Base-by-base conservation (phyloP, 2,888 invertebrate species). In the Pheosia gnoma region DNA sequence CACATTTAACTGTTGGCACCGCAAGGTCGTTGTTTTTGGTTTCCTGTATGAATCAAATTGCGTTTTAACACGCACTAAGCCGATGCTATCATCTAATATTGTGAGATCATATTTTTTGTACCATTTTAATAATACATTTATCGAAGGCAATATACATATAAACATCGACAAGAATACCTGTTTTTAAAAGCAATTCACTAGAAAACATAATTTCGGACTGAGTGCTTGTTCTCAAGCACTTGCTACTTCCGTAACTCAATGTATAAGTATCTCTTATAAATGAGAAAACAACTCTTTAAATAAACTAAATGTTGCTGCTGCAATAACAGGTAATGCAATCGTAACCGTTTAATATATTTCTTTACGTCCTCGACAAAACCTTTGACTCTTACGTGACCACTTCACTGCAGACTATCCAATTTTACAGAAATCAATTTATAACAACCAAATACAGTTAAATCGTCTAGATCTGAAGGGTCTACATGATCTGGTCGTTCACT, bases 11-110 rank as follows among this genome's bases (percentile, higher is more conserved):
- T 71, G 77, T 77, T 77, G 76, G 70, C 71, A 67, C 64, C 60
- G 74, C 85, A 87, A 88, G 86, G 87, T 74, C 78, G 63, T 65
- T 65, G 62, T 71, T 75, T 75, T 76, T 74, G 73, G 72, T 77
- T 83, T 82, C 79, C 77, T 82, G 75, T 67, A 71, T 76, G 70
- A 75, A 70, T 82, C 72, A 74, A 81, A 75, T 62, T 67, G 57
- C 59, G 43, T 65, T 69, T 68, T 61, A 69, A 64, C 70, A 74
- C 64, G 72, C 65, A 65, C 11, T 58, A 37, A 66, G 39, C 64
- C 53, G 43, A 61, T 58, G 56, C 57, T 58, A 60, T 70, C 67
- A 62, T 59, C 58, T 55, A 45, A 66, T 63, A 59, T 38, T 64
- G 63, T 70, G 67, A 69, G 64, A 63, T 69, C 71, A 73, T 64